Evolutionary conservation across 2,113 vertebrate genomes (phyloP), one percentile per base, ranked within the genome.

Genomic region (Lethenteron reissneri): DNA sequence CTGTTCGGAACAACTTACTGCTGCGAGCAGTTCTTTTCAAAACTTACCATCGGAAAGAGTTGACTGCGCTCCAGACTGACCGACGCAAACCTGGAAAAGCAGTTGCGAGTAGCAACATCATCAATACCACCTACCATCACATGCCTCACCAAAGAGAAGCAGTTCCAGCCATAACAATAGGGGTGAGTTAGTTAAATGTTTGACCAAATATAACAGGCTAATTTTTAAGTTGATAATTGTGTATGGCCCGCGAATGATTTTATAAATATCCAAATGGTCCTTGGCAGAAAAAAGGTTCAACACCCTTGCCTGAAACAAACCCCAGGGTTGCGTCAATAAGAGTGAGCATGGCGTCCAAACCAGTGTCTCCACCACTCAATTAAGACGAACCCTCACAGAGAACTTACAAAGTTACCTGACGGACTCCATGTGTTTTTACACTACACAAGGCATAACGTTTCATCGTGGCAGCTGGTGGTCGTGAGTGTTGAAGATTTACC

Each of bases 21-120:
- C 68, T 76, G 76, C 75, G 73, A 79, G 72, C 74, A 75, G 70
- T 78, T 73, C 72, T 76, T 74, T 77, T 78, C 76, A 76, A 77
- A 78, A 74, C 17, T 74, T 21, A 75, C 57, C n/a, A 76, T 10
- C 57, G 64, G 9, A 68, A 68, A 9, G 64, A 68, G n/a, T 68
- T 71, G 70, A 70, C 57, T 76, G 5, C 74, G 70, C 74, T 72
- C 76, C 76, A 79, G 75, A 76, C 70, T 74, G 73, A 76, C 60
- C 71, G 72, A 75, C 73, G 56, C 25, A 72, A 79, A 78, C 75
- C 75, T 77, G 69, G 69, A 75, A 75, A 75, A 75, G 56, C 75
- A 73, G 62, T 21, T 74, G 73, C 60, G 75, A 75, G 74, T 73
- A 58, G 70, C 71, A 75, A 74, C 70, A 74, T 75, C 78, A 73